These are phyloP conservation scores for Amphiprion clarkii DNA, from an alignment of 2,797 vertebrate species.

Conservation along the genomic window DNA sequence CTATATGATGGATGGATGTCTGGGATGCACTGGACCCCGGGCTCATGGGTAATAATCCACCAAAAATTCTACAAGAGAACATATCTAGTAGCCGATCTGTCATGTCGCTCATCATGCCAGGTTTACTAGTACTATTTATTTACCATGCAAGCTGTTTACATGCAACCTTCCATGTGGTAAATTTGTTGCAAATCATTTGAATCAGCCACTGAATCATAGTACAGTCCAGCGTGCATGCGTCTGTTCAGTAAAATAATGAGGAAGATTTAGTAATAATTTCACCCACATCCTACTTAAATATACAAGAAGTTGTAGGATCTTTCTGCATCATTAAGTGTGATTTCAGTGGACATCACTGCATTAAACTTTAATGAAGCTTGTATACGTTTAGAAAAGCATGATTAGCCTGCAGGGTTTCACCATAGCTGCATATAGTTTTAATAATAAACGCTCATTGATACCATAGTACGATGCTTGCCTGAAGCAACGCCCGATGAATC, in stretches of 20 bases:
- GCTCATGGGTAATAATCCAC: too few relatives aligned
- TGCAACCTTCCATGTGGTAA: neutral
- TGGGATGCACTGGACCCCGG: too few relatives aligned
- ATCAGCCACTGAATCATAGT: neutral
- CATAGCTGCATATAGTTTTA: constrained; percentile 16
- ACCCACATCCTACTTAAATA: constrained; percentile 1
- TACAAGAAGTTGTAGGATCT: neutral
- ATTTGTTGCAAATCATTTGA: neutral
- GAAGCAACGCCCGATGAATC: constrained; percentile 6
- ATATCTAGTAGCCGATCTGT: neutral
- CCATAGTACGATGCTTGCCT: constrained; percentile 11
- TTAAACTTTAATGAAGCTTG: constrained; percentile 35
- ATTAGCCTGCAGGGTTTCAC: constrained; percentile 1
- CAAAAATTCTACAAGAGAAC: too few relatives aligned
- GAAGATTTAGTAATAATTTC: neutral
- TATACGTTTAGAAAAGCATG: constrained; percentile 26
- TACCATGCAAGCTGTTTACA: neutral
- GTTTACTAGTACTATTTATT: neutral
- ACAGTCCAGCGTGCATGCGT: neutral
- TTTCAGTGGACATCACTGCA: constrained; percentile 12
- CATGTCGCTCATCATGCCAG: neutral
- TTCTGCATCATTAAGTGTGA: neutral
- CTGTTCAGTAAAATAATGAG: neutral
- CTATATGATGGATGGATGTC: too few relatives aligned
- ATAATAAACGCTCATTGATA: constrained; percentile 9